Evolutionary conservation across 2,113 vertebrate species (phyloP).

Genomic region (Psilopogon haemacephalus): DNA sequence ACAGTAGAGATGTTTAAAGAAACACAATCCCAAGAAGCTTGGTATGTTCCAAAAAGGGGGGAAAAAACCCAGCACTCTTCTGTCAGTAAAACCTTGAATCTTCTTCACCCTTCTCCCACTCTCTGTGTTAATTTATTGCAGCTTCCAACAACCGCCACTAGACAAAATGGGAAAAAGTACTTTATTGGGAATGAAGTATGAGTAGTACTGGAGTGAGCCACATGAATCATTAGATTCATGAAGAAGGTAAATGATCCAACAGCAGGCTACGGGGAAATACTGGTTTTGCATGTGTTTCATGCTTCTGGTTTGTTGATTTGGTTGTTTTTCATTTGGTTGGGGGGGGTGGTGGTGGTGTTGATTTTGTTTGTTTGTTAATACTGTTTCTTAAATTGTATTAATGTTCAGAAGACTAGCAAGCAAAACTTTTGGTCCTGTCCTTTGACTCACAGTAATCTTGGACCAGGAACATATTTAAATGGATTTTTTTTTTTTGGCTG

Average conservation of each 20-base stretch:
- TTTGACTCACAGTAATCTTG: neutral
- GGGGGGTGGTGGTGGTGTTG: too few relatives aligned
- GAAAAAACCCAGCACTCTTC: neutral
- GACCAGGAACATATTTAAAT: neutral
- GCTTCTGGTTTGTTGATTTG: neutral
- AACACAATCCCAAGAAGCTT: neutral
- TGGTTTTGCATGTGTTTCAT: neutral
- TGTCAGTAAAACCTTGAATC: conserved; percentile 3
- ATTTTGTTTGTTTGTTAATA: neutral
- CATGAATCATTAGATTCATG: neutral
- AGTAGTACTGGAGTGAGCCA: neutral
- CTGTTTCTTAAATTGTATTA: neutral
- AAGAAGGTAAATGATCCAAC: neutral
- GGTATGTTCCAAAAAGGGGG: neutral
- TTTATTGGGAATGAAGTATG: neutral
- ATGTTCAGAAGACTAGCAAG: neutral
- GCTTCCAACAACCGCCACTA: neutral
- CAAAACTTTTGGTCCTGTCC: neutral
- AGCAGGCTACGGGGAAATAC: neutral
- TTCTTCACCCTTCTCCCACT: neutral
- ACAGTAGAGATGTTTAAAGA: neutral
- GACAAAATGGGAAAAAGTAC: neutral
- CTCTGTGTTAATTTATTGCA: neutral
- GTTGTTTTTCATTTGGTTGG: neutral
- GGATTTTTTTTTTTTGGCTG: neutral